A percentile compares a stretch with the other conserved stretches of the same genome.
phyloP scores from a whole-genome alignment of 2,113 vertebrate species.

The Rafetus swinhoei region DNA sequence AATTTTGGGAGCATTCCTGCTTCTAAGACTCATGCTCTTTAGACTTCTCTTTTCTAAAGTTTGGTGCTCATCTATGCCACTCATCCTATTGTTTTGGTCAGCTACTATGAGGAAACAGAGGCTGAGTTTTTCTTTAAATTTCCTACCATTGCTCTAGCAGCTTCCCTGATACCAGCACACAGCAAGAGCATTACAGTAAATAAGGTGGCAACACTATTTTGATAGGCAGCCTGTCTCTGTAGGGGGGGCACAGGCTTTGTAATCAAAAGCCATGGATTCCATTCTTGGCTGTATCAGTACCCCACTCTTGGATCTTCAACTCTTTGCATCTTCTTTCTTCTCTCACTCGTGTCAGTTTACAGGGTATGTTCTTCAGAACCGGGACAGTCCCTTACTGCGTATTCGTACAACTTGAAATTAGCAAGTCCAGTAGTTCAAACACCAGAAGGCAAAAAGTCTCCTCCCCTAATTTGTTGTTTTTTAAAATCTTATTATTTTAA shows the following conservation, averaged over 20 bases:
- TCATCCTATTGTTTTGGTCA: neutral
- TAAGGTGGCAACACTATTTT: neutral
- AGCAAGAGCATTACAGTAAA: accelerated
- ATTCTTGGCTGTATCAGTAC: neutral
- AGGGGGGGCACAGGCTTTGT: accelerated
- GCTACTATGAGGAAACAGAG: neutral
- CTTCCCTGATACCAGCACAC: accelerated
- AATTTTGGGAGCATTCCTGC: neutral
- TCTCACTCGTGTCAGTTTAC: neutral
- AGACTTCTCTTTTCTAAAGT: neutral
- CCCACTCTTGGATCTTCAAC: neutral
- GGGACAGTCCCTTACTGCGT: neutral
- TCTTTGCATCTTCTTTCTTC: accelerated
- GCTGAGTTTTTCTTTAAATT: neutral
- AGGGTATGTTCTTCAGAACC: neutral
- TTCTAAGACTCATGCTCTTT: neutral
- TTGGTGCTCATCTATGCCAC: neutral
- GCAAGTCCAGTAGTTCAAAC: neutral
- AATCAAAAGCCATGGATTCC: accelerated
- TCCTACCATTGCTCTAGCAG: neutral
- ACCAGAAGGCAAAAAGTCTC: neutral
- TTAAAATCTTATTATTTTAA: neutral
- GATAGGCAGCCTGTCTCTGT: neutral
- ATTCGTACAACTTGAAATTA: neutral
- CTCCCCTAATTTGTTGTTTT: neutral